A percentile compares a stretch with the other conserved stretches of the same genome.
These are phyloP conservation scores for Parasteatoda lunata DNA, from an alignment of 2,888 invertebrate species.

Conservation along the genomic window DNA sequence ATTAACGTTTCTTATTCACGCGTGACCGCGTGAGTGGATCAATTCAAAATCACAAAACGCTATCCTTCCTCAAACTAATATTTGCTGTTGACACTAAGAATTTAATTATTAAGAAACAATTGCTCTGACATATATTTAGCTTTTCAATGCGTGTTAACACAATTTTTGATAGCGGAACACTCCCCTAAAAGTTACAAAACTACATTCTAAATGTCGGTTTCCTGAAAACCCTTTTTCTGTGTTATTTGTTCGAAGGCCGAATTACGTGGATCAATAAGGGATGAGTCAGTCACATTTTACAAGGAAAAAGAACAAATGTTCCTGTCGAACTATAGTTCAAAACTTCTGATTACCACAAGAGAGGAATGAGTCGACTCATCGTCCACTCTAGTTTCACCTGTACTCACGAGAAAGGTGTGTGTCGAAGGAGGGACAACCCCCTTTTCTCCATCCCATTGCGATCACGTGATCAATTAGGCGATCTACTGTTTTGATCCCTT, in stretches of 20 bases:
- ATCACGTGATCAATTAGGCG: neutral
- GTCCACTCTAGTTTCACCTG: conserved; percentile 25
- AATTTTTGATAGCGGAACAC: too few relatives aligned
- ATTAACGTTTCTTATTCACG: too few relatives aligned
- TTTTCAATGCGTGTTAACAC: too few relatives aligned
- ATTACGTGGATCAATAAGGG: conserved; percentile 57
- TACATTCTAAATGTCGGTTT: neutral
- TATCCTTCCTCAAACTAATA: too few relatives aligned
- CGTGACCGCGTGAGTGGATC: too few relatives aligned
- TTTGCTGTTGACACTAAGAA: too few relatives aligned
- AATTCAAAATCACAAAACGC: too few relatives aligned
- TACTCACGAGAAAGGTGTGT: conserved; percentile 18
- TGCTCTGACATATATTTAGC: too few relatives aligned
- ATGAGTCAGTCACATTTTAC: conserved; percentile 54
- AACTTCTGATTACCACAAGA: conserved; percentile 1
- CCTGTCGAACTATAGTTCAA: conserved; percentile 22
- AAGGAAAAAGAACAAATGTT: conserved; percentile 17
- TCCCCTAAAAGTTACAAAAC: too few relatives aligned
- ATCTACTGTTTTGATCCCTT: neutral
- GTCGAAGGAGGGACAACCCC: conserved; percentile 7
- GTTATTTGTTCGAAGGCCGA: conserved; percentile 12
- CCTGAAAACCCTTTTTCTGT: conserved; percentile 14
- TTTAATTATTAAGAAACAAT: too few relatives aligned
- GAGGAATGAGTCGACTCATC: conserved; percentile 34
- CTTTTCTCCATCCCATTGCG: neutral